phyloP scores from a whole-genome alignment of 64 coral and sea anemone genomes.

The Montipora efflorescens region DNA sequence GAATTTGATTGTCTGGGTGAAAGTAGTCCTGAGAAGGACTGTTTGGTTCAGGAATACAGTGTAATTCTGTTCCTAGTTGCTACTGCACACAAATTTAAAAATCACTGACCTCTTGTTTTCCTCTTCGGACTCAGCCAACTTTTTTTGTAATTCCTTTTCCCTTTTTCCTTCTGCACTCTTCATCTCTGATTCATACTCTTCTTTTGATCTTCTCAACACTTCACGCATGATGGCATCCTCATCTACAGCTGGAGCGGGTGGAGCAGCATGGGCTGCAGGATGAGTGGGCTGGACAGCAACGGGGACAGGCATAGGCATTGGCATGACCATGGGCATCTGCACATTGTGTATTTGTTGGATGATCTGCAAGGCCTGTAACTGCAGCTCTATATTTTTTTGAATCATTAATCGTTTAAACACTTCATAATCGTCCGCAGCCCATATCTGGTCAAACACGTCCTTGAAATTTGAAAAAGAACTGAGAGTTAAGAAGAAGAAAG shows the following conservation, averaged over 20 bases:
- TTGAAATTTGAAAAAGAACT: constrained; percentile 18
- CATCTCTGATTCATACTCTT: constrained; percentile 86
- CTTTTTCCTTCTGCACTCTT: constrained; percentile 45
- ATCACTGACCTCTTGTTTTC: constrained; percentile 63
- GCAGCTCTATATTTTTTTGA: constrained; percentile 95
- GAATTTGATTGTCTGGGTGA: too few relatives aligned
- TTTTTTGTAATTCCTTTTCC: constrained; percentile 66
- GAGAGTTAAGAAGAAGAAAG: background rate
- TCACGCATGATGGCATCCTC: constrained; percentile 92
- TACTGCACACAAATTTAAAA: background rate
- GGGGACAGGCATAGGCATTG: constrained; percentile 1
- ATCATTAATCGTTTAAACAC: constrained; percentile 93
- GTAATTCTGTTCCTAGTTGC: too few relatives aligned
- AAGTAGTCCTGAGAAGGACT: too few relatives aligned
- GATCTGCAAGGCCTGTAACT: constrained; percentile 89
- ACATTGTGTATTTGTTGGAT: constrained; percentile 68
- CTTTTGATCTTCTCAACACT: constrained; percentile 84
- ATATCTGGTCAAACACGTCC: constrained; percentile 97
- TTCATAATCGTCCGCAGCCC: constrained; percentile 96
- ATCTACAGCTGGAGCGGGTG: constrained; percentile 9
- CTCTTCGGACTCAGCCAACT: constrained; percentile 63
- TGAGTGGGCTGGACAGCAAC: background rate
- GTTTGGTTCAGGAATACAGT: too few relatives aligned
- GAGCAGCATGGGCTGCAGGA: background rate
- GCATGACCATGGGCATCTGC: constrained; percentile 10